Conservation (phyloP, 2,797 vertebrate species). For the Hemitrygon akajei region DNA sequence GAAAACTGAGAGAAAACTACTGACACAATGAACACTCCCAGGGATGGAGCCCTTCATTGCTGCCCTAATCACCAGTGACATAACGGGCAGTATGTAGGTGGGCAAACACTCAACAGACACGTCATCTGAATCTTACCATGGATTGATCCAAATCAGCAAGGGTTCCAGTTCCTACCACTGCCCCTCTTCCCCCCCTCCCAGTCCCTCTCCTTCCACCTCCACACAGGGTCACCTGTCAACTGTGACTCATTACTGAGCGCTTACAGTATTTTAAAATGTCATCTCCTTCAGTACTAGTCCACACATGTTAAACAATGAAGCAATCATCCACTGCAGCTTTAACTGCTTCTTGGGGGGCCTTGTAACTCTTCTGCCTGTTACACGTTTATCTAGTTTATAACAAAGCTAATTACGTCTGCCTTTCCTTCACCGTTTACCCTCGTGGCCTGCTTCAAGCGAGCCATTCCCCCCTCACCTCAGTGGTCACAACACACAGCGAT, state of each 20-base stretch:
- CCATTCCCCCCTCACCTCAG: not conserved
- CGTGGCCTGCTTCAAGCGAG: not conserved
- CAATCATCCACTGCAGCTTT: not conserved
- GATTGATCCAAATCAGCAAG: not conserved
- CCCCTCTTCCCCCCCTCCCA: too few species aligned
- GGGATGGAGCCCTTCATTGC: too few species aligned
- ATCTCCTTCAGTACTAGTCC: not conserved
- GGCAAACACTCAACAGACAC: not conserved
- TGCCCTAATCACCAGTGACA: too few species aligned
- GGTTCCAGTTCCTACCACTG: not conserved
- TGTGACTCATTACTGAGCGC: not conserved
- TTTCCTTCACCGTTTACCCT: not conserved
- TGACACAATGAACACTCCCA: too few species aligned
- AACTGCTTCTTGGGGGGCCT: not conserved
- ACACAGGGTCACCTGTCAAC: not conserved
- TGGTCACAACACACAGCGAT: not conserved
- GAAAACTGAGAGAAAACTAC: too few species aligned
- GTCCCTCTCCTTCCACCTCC: too few species aligned
- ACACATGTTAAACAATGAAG: slow-evolving; percentile 10
- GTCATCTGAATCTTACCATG: not conserved
- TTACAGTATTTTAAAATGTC: not conserved
- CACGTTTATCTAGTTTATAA: not conserved
- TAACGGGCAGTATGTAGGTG: too few species aligned
- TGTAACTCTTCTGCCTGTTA: not conserved
- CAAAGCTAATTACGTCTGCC: not conserved